phyloP scores from a whole-genome alignment of 2,797 vertebrate genomes.

The Propithecus perrieri region DNA sequence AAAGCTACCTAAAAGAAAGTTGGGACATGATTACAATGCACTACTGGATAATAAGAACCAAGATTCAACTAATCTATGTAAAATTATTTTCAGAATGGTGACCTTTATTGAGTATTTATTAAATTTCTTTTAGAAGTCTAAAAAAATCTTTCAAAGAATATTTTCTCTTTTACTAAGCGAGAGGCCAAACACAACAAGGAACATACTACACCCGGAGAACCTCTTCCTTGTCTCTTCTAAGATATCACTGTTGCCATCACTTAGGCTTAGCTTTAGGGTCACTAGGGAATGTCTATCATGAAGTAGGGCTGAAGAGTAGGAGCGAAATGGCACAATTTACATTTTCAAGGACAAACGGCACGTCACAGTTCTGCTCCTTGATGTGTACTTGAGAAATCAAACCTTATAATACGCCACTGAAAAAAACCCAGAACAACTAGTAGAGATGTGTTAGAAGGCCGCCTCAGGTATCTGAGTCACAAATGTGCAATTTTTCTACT shows the following conservation, averaged over 20 bases:
- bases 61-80: neutral
- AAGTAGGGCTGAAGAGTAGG: neutral
- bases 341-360: neutral
- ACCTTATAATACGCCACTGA: neutral
- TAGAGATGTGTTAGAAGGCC: neutral
- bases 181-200: neutral
- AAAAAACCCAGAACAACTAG: neutral
- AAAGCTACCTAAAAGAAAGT: neutral
- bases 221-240: neutral
- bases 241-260: neutral
- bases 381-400: neutral
- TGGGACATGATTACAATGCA: neutral
- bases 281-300: too few relatives aligned
- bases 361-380: neutral
- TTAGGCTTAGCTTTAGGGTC: neutral
- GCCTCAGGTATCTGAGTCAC: neutral
- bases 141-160: neutral
- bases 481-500: neutral
- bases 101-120: neutral
- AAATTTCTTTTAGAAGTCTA: conserved; percentile 1
- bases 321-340: neutral
- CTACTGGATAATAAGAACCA: neutral
- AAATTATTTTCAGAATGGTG: neutral
- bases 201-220: neutral
- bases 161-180: neutral